These are phyloP conservation scores for Falco novaeseelandiae DNA, from an alignment of 2,797 vertebrate species.

Conservation along the genomic window DNA sequence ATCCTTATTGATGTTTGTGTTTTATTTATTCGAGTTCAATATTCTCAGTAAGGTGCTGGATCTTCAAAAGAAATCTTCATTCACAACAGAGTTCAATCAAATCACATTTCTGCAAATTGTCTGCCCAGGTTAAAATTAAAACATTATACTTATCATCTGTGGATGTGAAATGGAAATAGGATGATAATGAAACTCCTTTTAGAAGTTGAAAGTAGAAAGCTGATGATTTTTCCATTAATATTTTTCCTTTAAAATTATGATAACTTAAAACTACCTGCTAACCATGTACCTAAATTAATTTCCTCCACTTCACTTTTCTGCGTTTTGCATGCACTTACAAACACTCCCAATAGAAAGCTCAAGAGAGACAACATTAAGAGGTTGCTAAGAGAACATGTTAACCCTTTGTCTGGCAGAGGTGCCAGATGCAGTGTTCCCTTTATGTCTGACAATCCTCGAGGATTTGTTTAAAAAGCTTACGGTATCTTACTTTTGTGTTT, in stretches of 20 bases:
- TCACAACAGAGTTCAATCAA: constrained; percentile 23
- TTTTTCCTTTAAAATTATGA: neutral
- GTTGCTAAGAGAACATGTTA: neutral
- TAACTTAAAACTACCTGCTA: neutral
- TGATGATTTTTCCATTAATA: neutral
- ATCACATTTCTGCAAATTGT: constrained; percentile 13
- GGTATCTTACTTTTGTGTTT: neutral
- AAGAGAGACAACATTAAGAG: neutral
- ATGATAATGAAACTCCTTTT: neutral
- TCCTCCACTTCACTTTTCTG: neutral
- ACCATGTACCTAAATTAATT: neutral
- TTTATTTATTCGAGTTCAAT: constrained; percentile 55
- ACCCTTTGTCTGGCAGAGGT: neutral
- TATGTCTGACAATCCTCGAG: neutral
- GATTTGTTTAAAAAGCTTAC: neutral
- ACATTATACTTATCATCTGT: neutral
- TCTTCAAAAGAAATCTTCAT: constrained; percentile 52
- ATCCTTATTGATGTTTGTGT: neutral
- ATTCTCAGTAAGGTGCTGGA: constrained; percentile 7
- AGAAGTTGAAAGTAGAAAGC: neutral
- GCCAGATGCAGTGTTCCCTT: neutral
- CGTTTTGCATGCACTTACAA: neutral
- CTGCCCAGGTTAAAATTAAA: constrained; percentile 20
- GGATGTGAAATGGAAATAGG: neutral
- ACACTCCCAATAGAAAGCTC: neutral